Evolutionary conservation across 2,888 invertebrate species (phyloP).

Genomic region (Volucella inflata): DNA sequence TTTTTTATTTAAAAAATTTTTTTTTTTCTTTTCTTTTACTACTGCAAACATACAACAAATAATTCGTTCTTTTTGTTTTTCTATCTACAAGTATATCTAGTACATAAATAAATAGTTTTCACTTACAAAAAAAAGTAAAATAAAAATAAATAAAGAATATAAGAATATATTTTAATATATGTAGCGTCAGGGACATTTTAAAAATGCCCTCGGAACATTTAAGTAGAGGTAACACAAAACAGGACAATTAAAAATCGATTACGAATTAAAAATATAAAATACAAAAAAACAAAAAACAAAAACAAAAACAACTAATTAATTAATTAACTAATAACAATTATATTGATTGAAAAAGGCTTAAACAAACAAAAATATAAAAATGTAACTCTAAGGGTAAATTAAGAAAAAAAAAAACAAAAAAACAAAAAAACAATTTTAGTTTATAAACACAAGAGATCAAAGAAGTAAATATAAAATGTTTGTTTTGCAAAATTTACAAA

Average conservation of each 20-base stretch:
- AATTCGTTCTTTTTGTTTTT: constrained; percentile 18
- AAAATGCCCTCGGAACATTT: constrained; percentile 40
- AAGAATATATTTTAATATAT: constrained; percentile 53
- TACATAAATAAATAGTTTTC: constrained; percentile 22
- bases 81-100: not conserved
- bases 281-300: constrained; percentile 25
- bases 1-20: constrained; percentile 16
- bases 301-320: constrained; percentile 38
- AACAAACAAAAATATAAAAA: not conserved
- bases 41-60: constrained; percentile 5
- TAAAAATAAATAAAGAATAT: constrained; percentile 5
- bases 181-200: constrained; percentile 46
- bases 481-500: not conserved
- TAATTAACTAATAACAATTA: not conserved
- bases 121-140: constrained; percentile 17
- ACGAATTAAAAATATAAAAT: constrained; percentile 19
- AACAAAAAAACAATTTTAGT: not conserved
- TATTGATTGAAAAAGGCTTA: not conserved
- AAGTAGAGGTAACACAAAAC: constrained; percentile 13
- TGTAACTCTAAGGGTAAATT: constrained; percentile 3
- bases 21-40: constrained; percentile 10
- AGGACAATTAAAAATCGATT: constrained; percentile 30
- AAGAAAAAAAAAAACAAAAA: constrained; percentile 24
- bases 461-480: constrained; percentile 25
- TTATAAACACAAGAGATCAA: constrained; percentile 16